Evolutionary conservation across 2,113 vertebrate genomes (phyloP).

Genomic region (Caretta caretta): DNA sequence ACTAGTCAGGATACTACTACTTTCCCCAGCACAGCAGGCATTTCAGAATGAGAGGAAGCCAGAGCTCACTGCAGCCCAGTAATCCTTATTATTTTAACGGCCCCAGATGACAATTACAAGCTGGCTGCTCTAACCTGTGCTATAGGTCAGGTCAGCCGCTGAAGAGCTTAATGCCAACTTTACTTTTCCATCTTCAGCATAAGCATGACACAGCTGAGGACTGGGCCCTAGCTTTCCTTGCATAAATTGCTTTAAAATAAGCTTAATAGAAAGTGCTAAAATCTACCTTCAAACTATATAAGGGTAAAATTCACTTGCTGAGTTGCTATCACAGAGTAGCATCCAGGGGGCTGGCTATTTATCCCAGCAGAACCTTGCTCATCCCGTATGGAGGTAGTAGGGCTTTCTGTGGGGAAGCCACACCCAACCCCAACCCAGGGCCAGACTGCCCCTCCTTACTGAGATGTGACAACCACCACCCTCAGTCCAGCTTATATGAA

Average conservation of each 20-base stretch:
- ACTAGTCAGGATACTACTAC: not conserved
- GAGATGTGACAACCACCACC: not conserved
- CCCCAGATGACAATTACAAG: accelerated
- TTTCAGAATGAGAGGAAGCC: not conserved
- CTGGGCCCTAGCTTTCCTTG: not conserved
- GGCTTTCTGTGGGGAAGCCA: not conserved
- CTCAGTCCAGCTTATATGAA: not conserved
- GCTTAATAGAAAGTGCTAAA: not conserved
- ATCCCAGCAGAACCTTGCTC: not conserved
- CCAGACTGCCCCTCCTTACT: not conserved
- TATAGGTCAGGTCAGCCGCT: not conserved
- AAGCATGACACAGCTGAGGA: not conserved
- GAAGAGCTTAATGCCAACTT: not conserved
- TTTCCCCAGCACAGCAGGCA: not conserved
- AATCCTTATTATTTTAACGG: not conserved
- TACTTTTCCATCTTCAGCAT: accelerated
- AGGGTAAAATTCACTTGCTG: not conserved
- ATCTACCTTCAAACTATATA: not conserved
- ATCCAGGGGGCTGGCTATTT: not conserved
- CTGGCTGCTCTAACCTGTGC: not conserved
- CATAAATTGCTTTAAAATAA: not conserved
- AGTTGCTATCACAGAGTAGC: no score
- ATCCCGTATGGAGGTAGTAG: not conserved
- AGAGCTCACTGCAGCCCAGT: accelerated
- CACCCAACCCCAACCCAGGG: not conserved